phyloP scores from a whole-genome alignment of 2,888 invertebrate species.

The Erpobdella octoculata region DNA sequence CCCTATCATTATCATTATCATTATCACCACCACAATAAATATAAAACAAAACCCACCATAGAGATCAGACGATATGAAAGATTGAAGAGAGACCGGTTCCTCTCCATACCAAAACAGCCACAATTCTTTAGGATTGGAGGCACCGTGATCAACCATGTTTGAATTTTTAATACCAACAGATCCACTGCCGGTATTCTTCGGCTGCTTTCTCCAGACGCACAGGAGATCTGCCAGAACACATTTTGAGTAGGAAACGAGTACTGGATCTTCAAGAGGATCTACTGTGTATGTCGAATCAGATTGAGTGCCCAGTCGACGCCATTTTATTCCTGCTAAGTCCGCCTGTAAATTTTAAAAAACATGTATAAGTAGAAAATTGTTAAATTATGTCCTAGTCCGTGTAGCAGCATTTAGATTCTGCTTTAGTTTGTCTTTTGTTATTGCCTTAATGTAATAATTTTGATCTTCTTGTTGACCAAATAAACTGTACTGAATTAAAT shows the following conservation, averaged over 20 bases:
- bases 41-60: slow-evolving; percentile 80
- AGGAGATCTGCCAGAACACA: slow-evolving; percentile 73
- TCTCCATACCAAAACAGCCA: slow-evolving; percentile 99
- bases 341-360: slow-evolving; percentile 64
- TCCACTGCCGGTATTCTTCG: slow-evolving; percentile 9
- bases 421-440: neutral
- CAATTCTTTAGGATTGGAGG: slow-evolving; percentile 66
- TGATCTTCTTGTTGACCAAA: neutral
- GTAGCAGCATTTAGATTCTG: no score
- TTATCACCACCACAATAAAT: no score
- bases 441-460: neutral
- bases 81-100: slow-evolving; percentile 43
- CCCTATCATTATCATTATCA: no score
- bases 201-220: slow-evolving; percentile 91
- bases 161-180: neutral
- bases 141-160: neutral
- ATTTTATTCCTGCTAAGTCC: slow-evolving; percentile 97
- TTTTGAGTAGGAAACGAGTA: slow-evolving; percentile 53
- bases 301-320: slow-evolving; percentile 65
- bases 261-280: slow-evolving; percentile 49
- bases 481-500: no score
- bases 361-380: neutral
- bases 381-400: neutral
- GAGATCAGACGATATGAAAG: slow-evolving; percentile 62
- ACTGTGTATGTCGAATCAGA: slow-evolving; percentile 27